Conservation (phyloP, 2,797 vertebrate species). For the Pangasius sanitwongsei region DNA sequence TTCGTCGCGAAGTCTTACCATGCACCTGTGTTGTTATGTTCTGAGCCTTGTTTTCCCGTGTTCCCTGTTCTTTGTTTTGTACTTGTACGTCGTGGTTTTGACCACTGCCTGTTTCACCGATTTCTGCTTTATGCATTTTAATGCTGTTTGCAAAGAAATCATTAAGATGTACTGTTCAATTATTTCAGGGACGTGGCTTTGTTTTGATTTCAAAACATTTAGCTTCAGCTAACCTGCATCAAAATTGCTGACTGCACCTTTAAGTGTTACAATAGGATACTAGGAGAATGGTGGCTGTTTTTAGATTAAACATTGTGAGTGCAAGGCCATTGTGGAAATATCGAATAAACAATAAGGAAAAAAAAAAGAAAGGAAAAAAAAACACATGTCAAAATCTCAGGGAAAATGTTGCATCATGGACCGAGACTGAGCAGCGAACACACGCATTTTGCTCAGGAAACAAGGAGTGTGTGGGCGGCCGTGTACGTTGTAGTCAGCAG, state of each 20-base stretch:
- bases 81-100: background rate
- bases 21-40: background rate
- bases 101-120: background rate
- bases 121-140: background rate
- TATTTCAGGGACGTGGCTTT: background rate
- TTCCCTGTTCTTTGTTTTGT: too few relatives aligned
- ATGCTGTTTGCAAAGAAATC: too few relatives aligned
- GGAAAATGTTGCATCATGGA: conserved; percentile 37
- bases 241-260: background rate
- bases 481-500: conserved; percentile 36
- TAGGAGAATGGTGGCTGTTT: background rate
- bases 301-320: conserved; percentile 1
- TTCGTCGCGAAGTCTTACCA: background rate
- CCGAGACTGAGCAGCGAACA: conserved; percentile 13
- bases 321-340: conserved; percentile 7
- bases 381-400: background rate
- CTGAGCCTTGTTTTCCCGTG: background rate
- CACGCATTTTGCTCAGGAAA: conserved; percentile 27
- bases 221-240: background rate
- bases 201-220: background rate
- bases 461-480: conserved; percentile 36
- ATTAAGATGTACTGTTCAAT: too few relatives aligned
- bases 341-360: background rate
- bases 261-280: background rate
- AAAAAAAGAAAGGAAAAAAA: background rate